A percentile compares a stretch with the other conserved stretches of the same genome.
Evolutionary conservation across 2,888 invertebrate genomes (phyloP).

Genomic region (Macrosiphum euphorbiae): DNA sequence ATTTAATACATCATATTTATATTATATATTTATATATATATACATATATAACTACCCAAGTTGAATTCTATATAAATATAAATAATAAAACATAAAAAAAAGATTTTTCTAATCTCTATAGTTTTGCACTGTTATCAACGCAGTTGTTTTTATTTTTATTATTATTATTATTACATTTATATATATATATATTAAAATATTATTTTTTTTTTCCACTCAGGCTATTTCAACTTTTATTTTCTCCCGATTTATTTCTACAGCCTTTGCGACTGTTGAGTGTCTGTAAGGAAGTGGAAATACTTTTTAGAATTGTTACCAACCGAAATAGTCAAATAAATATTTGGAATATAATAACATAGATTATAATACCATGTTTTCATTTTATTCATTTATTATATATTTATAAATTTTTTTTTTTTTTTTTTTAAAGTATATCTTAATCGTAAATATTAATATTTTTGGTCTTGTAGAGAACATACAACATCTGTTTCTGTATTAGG

Average conservation of each 20-base stretch:
- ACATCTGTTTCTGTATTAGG: background rate
- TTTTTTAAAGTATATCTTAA: constrained; percentile 47
- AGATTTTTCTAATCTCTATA: background rate
- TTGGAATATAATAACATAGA: constrained; percentile 31
- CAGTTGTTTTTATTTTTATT: constrained; percentile 51
- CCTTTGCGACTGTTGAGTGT: constrained; percentile 9
- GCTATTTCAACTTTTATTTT: constrained; percentile 47
- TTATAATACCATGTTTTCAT: constrained; percentile 54
- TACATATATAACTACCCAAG: constrained; percentile 18
- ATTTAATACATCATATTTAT: constrained; percentile 2
- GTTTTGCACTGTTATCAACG: constrained; percentile 51
- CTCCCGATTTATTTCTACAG: constrained; percentile 41
- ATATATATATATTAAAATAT: constrained; percentile 42
- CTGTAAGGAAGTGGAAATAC: constrained; percentile 5
- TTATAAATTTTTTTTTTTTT: constrained; percentile 36
- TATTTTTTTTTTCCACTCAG: background rate
- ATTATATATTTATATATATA: background rate
- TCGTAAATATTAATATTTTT: constrained; percentile 34
- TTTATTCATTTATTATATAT: constrained; percentile 54
- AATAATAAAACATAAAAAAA: background rate
- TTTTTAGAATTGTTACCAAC: constrained; percentile 58
- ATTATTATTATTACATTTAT: constrained; percentile 6
- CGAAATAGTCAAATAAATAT: constrained; percentile 52
- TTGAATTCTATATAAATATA: constrained; percentile 23
- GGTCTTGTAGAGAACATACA: background rate